Conservation (phyloP, 2,797 vertebrate genomes). For the Aldrovandia affinis region DNA sequence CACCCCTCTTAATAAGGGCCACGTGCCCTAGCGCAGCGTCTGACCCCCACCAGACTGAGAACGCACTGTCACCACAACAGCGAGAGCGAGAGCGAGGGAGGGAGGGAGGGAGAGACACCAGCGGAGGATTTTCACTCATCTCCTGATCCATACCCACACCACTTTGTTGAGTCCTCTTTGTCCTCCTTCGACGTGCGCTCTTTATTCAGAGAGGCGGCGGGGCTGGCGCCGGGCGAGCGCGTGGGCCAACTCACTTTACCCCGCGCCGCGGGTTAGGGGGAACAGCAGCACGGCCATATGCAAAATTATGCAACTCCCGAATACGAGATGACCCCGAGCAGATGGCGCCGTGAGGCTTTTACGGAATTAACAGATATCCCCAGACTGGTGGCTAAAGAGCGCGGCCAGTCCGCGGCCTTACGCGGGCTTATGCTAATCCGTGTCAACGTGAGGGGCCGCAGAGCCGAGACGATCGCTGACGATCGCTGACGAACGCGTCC, state of each 20-base stretch:
- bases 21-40: neutral
- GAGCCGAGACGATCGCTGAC: neutral
- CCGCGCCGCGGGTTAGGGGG: constrained; percentile 19
- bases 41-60: neutral
- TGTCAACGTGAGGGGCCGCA: constrained; percentile 19
- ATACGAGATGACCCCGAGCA: constrained; percentile 58
- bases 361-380: constrained; percentile 51
- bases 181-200: neutral
- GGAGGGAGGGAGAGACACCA: neutral
- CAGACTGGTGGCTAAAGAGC: constrained; percentile 59
- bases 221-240: constrained; percentile 2
- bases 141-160: constrained; percentile 13
- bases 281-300: constrained; percentile 17
- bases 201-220: neutral
- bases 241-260: neutral
- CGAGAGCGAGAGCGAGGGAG: neutral
- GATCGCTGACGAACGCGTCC: neutral
- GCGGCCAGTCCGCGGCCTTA: constrained; percentile 31
- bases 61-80: neutral
- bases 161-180: neutral
- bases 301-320: constrained; percentile 49
- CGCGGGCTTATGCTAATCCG: constrained; percentile 42
- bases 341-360: constrained; percentile 63
- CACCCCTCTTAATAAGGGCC: neutral
- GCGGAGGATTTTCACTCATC: neutral